Conservation (phyloP, 2,113 vertebrate genomes). For the Myotis yumanensis region DNA sequence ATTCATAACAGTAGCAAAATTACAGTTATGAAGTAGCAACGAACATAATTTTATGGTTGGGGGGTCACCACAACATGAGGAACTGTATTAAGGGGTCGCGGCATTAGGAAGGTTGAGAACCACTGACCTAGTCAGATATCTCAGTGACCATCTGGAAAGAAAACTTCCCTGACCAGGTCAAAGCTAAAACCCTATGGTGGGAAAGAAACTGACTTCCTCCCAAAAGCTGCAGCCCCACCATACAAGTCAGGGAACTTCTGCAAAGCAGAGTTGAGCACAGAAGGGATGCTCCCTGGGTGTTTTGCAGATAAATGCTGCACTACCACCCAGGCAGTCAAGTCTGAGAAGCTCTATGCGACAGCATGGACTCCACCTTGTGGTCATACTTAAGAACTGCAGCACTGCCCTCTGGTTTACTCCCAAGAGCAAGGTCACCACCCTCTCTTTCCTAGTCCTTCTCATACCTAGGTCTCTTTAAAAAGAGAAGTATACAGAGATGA, state of each 20-base stretch:
- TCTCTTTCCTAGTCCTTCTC: neutral
- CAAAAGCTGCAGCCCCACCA: neutral
- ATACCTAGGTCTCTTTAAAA: neutral
- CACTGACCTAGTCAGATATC: neutral
- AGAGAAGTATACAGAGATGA: neutral
- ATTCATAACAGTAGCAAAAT: no score
- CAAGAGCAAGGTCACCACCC: neutral
- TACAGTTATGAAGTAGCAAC: no score
- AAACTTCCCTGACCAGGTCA: neutral
- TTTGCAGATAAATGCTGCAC: neutral
- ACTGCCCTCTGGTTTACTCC: neutral
- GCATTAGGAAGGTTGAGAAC: no score
- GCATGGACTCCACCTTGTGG: slow-evolving; percentile 3
- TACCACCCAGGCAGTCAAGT: neutral
- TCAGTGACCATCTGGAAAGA: neutral
- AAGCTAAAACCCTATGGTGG: neutral
- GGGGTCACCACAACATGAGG: no score
- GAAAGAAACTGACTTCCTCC: neutral
- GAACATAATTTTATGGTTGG: no score
- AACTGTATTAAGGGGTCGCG: no score
- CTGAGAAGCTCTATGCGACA: neutral
- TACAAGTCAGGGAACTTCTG: neutral
- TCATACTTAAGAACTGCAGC: neutral
- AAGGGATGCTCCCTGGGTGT: neutral
- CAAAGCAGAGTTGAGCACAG: neutral